Evolutionary conservation across 30 jellyfish, hydroid and myxozoan genomes (phyloP), one percentile per base, ranked within the genome.

Genomic region (Nemopilema nomurai): DNA sequence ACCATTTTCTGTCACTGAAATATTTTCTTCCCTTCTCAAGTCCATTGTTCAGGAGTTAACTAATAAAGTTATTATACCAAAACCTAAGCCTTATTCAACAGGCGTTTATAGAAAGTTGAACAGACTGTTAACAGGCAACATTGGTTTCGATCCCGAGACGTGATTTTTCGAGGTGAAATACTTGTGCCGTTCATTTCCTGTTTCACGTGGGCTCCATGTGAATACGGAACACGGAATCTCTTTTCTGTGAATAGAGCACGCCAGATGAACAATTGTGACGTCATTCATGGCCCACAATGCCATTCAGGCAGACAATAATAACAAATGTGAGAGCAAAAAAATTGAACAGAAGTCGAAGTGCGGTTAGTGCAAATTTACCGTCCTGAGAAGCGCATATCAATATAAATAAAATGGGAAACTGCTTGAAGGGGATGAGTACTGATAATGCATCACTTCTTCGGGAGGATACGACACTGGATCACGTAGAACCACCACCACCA

Each of bases 401-500:
- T 41, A 49, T 23, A 9, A 19, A 13, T 17, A 62, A 29, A 18
- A 87, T 87, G 96, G 96, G 96, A 16, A 87, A 87, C 90, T 87
- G 96, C 67, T 67, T 87, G 28, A 87, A 87, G 33, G 96, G 96
- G 24, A 64, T 69, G 23, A 87, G 72, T 32, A 71, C 84, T 52
- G 96, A 87, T 74, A 67, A 80, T 51, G 83, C 90, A 9, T 87
- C 96, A 22, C 90, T 87, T 79, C 64, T 87, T 1, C 41, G 96
- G 53, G 96, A 87, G 28, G 96, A 87, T 65, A 87, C 96, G 41
- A 78, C 75, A 31, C 69, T 87, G 63, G 96, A 87, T 67, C 96
- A 87, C 29, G 96, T 87, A 76, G 96, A 87, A 49, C 96, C 96
- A 31, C 96, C 96, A 23, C 96, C 96, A 64, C 96, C 96, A 41